phyloP scores from a whole-genome alignment of 2,888 invertebrate genomes.

The Ametastegia equiseti region DNA sequence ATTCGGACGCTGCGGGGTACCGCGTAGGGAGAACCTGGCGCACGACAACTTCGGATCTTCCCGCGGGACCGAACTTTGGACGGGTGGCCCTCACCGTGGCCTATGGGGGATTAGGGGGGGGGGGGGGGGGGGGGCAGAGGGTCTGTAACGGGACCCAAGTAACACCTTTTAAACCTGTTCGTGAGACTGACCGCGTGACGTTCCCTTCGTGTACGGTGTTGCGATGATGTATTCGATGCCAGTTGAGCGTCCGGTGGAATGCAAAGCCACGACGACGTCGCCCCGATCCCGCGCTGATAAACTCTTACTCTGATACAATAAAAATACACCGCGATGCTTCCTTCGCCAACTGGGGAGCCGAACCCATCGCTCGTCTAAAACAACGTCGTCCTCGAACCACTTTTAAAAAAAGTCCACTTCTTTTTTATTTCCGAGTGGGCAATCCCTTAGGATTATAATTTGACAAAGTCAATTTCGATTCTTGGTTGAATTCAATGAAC shows the following conservation, averaged over 20 bases:
- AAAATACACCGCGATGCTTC: slow-evolving; percentile 55
- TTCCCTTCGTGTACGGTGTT: slow-evolving; percentile 63
- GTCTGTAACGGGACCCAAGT: slow-evolving; percentile 58
- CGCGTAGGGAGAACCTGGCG: slow-evolving; percentile 13
- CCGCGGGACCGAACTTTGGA: not conserved
- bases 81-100: slow-evolving; percentile 28
- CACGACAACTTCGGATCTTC: not conserved
- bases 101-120: slow-evolving; percentile 38
- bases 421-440: not conserved
- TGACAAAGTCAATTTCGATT: not conserved
- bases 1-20: slow-evolving; percentile 19
- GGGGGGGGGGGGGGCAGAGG: slow-evolving; percentile 30
- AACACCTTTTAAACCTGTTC: slow-evolving; percentile 62
- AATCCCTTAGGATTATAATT: not conserved
- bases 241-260: slow-evolving; percentile 62
- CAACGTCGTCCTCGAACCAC: not conserved
- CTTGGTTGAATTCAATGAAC: not conserved
- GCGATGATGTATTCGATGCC: slow-evolving; percentile 64
- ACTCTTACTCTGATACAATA: slow-evolving; percentile 60
- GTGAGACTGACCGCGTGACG: slow-evolving; percentile 61
- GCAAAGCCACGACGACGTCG: slow-evolving; percentile 56
- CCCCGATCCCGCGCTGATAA: slow-evolving; percentile 63
- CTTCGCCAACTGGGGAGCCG: slow-evolving; percentile 11
- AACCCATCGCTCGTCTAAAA: slow-evolving; percentile 32
- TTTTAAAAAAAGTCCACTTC: not conserved